phyloP scores from a whole-genome alignment of 1,140 invertebrate genomes.

The Ceratosolen fusciceps region DNA sequence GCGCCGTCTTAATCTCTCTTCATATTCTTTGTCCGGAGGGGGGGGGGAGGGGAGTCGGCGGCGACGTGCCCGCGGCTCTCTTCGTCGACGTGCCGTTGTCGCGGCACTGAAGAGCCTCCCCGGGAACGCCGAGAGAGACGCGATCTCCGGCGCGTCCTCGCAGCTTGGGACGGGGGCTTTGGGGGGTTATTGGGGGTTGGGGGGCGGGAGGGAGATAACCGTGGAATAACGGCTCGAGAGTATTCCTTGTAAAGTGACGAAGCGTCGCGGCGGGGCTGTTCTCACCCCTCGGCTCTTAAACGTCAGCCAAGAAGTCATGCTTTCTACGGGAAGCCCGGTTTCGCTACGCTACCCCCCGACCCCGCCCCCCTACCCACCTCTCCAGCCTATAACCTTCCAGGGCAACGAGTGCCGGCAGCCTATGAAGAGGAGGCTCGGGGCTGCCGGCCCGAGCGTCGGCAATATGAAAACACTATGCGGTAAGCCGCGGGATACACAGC shows the following conservation, averaged over 20 bases:
- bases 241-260: too few species aligned
- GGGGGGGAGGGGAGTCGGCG: too few species aligned
- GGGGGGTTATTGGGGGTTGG: too few species aligned
- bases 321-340: not conserved
- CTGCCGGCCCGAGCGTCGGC: slow-evolving; percentile 22
- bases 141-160: slow-evolving; percentile 2
- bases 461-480: slow-evolving; percentile 66
- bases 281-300: not conserved
- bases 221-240: too few species aligned
- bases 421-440: too few species aligned
- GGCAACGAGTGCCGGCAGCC: too few species aligned
- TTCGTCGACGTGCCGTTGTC: slow-evolving; percentile 35
- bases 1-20: slow-evolving; percentile 23
- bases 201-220: too few species aligned
- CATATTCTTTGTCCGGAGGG: not conserved
- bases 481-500: slow-evolving; percentile 64
- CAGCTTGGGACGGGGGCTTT: too few species aligned
- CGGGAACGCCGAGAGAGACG: slow-evolving; percentile 44
- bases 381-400: too few species aligned
- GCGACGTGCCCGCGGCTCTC: slow-evolving; percentile 20
- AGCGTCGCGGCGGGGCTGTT: too few species aligned
- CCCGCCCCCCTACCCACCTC: too few species aligned
- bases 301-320: not conserved
- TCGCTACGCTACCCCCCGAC: slow-evolving; percentile 7
- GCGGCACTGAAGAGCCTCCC: slow-evolving; percentile 47